Evolutionary conservation across 1,140 invertebrate genomes (phyloP), one percentile per base, ranked within the genome.

Genomic region (Trinorchestia longiramus): DNA sequence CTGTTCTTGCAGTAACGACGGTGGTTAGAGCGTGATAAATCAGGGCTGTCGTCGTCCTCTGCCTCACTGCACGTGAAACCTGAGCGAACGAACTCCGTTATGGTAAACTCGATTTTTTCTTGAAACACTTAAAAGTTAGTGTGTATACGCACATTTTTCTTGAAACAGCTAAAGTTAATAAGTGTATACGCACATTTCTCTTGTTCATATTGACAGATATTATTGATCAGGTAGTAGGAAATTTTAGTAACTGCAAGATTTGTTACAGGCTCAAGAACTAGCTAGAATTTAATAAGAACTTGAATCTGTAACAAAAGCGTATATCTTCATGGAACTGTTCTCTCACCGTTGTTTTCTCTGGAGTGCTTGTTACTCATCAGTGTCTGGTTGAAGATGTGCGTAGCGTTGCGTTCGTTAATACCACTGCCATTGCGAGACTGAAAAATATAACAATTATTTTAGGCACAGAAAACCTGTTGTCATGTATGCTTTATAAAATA

Each of bases 1-100:
- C 92, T 94, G 92, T 47, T 94, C 92, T 94, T 94, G 92, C 92
- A 94, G 92, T 94, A 94, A 43, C 44, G 92, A 8, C 92, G 43
- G 41, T 45, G 92, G 43, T 94, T 43, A 42, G 92, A 19, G 92
- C 44, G 92, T 4, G 43, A 44, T 11, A 94, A n/a, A 23, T 94
- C 40, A 43, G 92, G 92, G 44, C 92, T 94, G 92, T 94, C 92
- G 92, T 94, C 44, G 40, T 94, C 92, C 92, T 94, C 92, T 40
- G 92, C 92, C 36, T 94, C 92, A 40, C 92, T 94, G 44, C 92
- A 94, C 11, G 92, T 94, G 92, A 94, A 94, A 45, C 92, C 92
- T 94, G 92, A 11, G 36, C 40, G 43, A 19, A 17, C n/a, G 43
- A 90, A 4, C 36, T 17, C 17, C 43, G 88, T 43, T 90, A 90